A percentile compares a stretch with the other conserved stretches of the same genome.
phyloP scores from a whole-genome alignment of 2,797 vertebrate species.

The Oryzias sinensis region DNA sequence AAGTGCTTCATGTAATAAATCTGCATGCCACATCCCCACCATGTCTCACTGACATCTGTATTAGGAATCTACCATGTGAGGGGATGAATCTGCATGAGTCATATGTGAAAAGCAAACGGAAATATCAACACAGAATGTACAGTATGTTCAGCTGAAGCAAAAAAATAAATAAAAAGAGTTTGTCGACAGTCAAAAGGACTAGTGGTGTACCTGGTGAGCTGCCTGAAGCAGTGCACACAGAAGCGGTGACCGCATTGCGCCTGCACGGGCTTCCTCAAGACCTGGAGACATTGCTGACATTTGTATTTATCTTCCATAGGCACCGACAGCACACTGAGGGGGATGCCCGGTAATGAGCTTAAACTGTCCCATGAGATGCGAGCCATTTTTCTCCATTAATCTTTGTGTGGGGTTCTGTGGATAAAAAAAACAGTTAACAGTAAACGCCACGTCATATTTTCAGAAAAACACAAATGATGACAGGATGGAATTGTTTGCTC shows the following conservation, averaged over 20 bases:
- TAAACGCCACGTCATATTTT: background rate
- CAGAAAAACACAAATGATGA: no score
- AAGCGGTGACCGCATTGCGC: conserved; percentile 96
- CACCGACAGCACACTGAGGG: conserved; percentile 87
- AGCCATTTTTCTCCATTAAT: conserved; percentile 82
- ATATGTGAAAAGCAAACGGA: conserved; percentile 28
- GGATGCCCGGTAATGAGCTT: conserved; percentile 86
- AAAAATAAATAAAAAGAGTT: conserved; percentile 14
- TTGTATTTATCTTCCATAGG: conserved; percentile 94
- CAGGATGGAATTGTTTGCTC: no score
- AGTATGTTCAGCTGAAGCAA: conserved; percentile 39
- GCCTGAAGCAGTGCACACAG: conserved; percentile 89
- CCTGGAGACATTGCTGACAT: conserved; percentile 90
- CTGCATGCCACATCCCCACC: conserved; percentile 41
- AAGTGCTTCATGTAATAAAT: conserved; percentile 42
- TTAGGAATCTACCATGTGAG: conserved; percentile 42
- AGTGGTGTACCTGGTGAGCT: conserved; percentile 87
- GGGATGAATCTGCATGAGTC: conserved; percentile 34
- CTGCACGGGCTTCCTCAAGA: conserved; percentile 90
- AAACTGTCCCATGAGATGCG: conserved; percentile 80
- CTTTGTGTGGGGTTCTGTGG: conserved; percentile 49
- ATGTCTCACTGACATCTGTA: conserved; percentile 41
- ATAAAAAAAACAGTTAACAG: conserved; percentile 13
- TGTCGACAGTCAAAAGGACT: conserved; percentile 41
- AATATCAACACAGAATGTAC: conserved; percentile 30